These are phyloP conservation scores for Torymus tubicola DNA, from an alignment of 2,888 invertebrate species.

Conservation along the genomic window DNA sequence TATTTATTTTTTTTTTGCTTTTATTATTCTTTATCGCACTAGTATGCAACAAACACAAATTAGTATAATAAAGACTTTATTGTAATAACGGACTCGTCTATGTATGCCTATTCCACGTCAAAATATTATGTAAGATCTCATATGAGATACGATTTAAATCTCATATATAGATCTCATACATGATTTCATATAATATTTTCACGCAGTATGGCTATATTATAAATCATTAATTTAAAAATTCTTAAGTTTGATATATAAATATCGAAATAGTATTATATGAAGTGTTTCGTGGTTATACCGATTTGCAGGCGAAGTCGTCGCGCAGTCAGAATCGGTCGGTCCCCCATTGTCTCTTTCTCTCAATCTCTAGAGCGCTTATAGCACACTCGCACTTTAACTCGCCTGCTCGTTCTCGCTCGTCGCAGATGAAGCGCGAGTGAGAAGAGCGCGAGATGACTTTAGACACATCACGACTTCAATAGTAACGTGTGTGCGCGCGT, in stretches of 20 bases:
- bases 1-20: constrained; percentile 34
- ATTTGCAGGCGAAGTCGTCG: constrained; percentile 72
- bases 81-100: constrained; percentile 1
- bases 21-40: not conserved
- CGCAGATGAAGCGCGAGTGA: too few relatives aligned
- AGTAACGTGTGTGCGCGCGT: not conserved
- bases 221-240: constrained; percentile 39
- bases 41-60: too few relatives aligned
- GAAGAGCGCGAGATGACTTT: not conserved
- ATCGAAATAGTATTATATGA: constrained; percentile 55
- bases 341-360: constrained; percentile 44
- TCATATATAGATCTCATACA: too few relatives aligned
- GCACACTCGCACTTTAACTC: constrained; percentile 37
- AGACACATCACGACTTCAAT: not conserved
- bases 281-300: constrained; percentile 69
- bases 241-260: constrained; percentile 47
- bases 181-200: too few relatives aligned
- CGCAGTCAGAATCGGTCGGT: constrained; percentile 61
- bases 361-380: constrained; percentile 46
- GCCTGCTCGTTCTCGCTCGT: not conserved
- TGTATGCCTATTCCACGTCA: not conserved
- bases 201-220: not conserved
- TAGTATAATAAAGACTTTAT: constrained; percentile 16
- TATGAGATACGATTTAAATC: too few relatives aligned
- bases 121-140: too few relatives aligned